Percentiles rank a stretch among this genome's conserved stretches.
phyloP scores from a whole-genome alignment of 1,140 invertebrate genomes.

The Lordiphosa collinella region DNA sequence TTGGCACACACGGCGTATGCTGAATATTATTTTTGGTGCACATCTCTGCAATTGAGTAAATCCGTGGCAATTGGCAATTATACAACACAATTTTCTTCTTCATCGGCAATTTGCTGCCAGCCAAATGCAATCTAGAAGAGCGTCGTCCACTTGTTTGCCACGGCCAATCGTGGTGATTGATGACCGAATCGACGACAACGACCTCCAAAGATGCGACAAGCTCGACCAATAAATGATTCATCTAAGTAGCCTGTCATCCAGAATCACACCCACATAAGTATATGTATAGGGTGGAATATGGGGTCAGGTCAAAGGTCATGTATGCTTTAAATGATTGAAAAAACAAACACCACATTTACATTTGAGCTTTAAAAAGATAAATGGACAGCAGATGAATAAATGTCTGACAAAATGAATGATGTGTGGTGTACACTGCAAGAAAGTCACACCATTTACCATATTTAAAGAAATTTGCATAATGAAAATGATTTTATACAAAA shows the following conservation, averaged over 20 bases:
- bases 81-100: constrained; percentile 33
- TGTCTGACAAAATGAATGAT: constrained; percentile 2
- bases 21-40: constrained; percentile 44
- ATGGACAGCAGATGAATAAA: constrained; percentile 42
- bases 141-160: neutral
- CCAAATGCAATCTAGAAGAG: constrained; percentile 26
- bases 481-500: too few relatives aligned
- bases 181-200: constrained; percentile 27
- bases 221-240: constrained; percentile 52
- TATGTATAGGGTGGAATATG: neutral
- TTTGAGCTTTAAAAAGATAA: constrained; percentile 36
- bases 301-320: constrained; percentile 50
- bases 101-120: constrained; percentile 53
- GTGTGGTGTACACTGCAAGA: constrained; percentile 1
- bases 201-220: constrained; percentile 59
- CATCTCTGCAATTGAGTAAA: constrained; percentile 66
- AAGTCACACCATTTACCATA: too few relatives aligned
- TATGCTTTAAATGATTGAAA: constrained; percentile 45
- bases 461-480: too few relatives aligned
- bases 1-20: constrained; percentile 62
- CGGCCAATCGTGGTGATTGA: constrained; percentile 46
- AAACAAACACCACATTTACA: constrained; percentile 35
- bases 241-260: neutral
- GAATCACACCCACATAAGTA: too few relatives aligned
- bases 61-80: constrained; percentile 75